These are phyloP conservation scores for Alligator mississippiensis DNA, from an alignment of 2,113 vertebrate genomes.

Conservation along the genomic window DNA sequence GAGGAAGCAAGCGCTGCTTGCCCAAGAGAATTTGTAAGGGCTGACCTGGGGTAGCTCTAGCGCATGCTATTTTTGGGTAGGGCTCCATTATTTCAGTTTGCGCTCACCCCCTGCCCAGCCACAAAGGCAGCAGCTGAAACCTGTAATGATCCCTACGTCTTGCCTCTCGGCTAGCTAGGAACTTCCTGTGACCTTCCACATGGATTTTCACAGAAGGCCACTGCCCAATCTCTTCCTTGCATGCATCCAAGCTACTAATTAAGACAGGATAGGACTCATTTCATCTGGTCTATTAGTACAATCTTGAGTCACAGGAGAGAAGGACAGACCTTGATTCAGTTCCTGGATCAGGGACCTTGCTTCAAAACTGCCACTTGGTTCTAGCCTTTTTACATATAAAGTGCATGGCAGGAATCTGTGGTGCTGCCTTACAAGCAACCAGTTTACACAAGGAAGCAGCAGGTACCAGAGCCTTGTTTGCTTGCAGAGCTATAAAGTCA, in stretches of 20 bases:
- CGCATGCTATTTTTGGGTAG: not conserved
- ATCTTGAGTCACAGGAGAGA: too few relatives aligned
- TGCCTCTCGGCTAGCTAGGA: too few relatives aligned
- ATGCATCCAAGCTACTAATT: not conserved
- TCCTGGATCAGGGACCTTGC: rapidly evolving
- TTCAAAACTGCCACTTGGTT: not conserved
- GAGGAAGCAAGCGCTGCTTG: not conserved
- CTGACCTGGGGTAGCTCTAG: not conserved
- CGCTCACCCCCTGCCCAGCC: too few relatives aligned
- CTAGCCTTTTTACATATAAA: rapidly evolving
- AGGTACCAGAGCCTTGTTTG: not conserved
- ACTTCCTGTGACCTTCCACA: not conserved
- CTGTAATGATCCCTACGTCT: too few relatives aligned
- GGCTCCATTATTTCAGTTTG: not conserved
- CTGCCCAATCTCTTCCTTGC: not conserved
- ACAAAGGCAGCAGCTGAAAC: too few relatives aligned
- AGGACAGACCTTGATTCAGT: not conserved
- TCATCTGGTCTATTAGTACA: not conserved
- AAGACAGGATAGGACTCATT: not conserved
- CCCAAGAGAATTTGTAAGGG: not conserved
- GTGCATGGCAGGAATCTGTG: not conserved
- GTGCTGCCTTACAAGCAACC: rapidly evolving
- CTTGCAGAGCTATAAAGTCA: rapidly evolving
- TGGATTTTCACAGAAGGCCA: not conserved
- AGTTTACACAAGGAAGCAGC: not conserved